Base-by-base conservation (phyloP, 2,113 vertebrate species). In the Lepidothrix coronata region DNA sequence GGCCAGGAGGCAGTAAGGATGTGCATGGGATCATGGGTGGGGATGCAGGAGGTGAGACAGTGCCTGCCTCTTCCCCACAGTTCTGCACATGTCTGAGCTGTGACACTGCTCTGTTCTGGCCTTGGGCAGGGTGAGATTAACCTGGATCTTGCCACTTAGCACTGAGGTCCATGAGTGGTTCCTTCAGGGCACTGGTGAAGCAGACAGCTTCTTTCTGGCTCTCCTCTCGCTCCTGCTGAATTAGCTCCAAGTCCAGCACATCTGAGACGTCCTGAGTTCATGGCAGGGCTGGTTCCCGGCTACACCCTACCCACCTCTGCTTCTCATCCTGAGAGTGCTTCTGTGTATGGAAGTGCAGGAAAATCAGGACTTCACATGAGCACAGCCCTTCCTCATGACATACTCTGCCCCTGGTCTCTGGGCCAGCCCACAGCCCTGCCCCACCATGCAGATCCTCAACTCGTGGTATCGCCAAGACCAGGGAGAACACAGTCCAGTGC, bases 11-110 rank as follows among this genome's bases (percentile, higher is more conserved):
- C 41, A 77, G 55, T 68, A 74, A 46, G 8, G 4, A 15, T 52
- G 33, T 43, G 48, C 0, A 0, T 16, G 57, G 39, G 55, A 55
- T 65, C 3, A 0, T 31, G 0, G 0, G 8, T 0, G 0, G 6
- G 71, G 57, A 18, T 14, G 7, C 48, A 62, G 44, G 6, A 9
- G 74, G 16, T 7, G 41, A 83, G 71, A 61, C 1, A 2, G 67
- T 2, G 0, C 39, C 46, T 66, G 51, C n/a, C 35, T 71, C 54
- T 62, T 55, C 23, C 24, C 35, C 4, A 0, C 41, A 31, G 70
- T 25, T 33, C 35, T 59, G 41, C 19, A 5, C 2, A 0, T 4
- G 25, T 25, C 23, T 22, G 52, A 63, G 55, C 74, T 68, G 58
- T 46, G 54, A 16, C 54, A 33, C 17, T 35, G 62, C 54, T 43